Percentiles rank a stretch among this genome's conserved stretches.
Conservation (phyloP, 2,888 invertebrate genomes). For the Ochropleura leucogaster region DNA sequence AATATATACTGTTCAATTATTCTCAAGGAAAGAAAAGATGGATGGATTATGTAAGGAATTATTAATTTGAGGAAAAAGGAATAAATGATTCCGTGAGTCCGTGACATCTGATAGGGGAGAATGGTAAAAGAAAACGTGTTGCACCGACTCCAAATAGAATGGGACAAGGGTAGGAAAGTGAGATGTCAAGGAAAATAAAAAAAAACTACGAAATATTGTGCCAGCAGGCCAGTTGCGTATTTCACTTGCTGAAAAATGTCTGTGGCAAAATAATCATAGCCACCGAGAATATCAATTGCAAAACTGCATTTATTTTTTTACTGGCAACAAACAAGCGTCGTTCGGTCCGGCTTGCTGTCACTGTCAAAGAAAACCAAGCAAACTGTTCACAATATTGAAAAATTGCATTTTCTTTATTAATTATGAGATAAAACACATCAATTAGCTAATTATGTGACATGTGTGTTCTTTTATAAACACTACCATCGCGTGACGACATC, state of each 20-base stretch:
- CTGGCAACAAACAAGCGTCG: slow-evolving; percentile 56
- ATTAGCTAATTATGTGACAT: slow-evolving; percentile 54
- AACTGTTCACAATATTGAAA: slow-evolving; percentile 41
- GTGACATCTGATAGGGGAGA: too few relatives aligned
- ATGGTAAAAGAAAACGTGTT: too few relatives aligned
- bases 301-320: background rate
- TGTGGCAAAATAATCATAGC: background rate
- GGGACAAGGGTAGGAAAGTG: too few relatives aligned
- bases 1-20: background rate
- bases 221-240: too few relatives aligned
- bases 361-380: slow-evolving; percentile 64
- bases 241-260: background rate
- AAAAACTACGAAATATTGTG: background rate
- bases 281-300: slow-evolving; percentile 12
- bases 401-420: slow-evolving; percentile 53
- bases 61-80: too few relatives aligned
- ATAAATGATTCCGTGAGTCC: too few relatives aligned
- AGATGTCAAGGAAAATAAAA: background rate
- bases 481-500: slow-evolving; percentile 19
- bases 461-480: slow-evolving; percentile 15
- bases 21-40: too few relatives aligned
- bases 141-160: too few relatives aligned
- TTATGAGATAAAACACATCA: slow-evolving; percentile 49
- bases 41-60: too few relatives aligned
- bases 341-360: slow-evolving; percentile 62